Conservation (phyloP, 2,797 vertebrate species). For the Danionella dracula region DNA sequence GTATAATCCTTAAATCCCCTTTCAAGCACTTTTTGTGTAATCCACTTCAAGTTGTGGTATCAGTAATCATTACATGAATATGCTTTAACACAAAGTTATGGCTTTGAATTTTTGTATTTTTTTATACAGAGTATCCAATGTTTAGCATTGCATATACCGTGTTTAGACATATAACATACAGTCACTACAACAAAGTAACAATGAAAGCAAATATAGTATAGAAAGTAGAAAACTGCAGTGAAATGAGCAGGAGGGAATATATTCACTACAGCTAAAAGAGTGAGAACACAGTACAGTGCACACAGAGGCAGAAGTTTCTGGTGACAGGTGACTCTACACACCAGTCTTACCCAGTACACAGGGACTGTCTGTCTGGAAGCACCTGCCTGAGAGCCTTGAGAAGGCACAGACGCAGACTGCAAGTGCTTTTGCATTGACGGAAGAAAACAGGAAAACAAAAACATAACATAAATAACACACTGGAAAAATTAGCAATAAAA, state of each 20-base stretch:
- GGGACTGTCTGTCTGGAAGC: constrained; percentile 67
- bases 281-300: constrained; percentile 43
- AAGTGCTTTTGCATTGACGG: constrained; percentile 61
- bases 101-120: not conserved
- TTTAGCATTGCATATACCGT: too few relatives aligned
- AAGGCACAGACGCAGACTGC: constrained; percentile 62
- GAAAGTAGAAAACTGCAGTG: not conserved
- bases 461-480: constrained; percentile 38
- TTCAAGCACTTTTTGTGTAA: not conserved
- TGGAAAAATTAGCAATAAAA: constrained; percentile 32
- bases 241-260: not conserved
- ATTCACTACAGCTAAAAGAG: constrained; percentile 1
- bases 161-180: too few relatives aligned
- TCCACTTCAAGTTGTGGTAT: not conserved
- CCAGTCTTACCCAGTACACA: constrained; percentile 64
- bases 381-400: constrained; percentile 65
- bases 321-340: not conserved
- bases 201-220: not conserved
- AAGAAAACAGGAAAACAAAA: constrained; percentile 38
- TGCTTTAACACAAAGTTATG: not conserved
- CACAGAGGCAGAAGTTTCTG: constrained; percentile 24
- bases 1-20: not conserved
- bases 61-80: not conserved
- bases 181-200: too few relatives aligned
- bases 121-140: too few relatives aligned